phyloP scores from a whole-genome alignment of 2,113 vertebrate species.

The Cynopterus brachyotis region DNA sequence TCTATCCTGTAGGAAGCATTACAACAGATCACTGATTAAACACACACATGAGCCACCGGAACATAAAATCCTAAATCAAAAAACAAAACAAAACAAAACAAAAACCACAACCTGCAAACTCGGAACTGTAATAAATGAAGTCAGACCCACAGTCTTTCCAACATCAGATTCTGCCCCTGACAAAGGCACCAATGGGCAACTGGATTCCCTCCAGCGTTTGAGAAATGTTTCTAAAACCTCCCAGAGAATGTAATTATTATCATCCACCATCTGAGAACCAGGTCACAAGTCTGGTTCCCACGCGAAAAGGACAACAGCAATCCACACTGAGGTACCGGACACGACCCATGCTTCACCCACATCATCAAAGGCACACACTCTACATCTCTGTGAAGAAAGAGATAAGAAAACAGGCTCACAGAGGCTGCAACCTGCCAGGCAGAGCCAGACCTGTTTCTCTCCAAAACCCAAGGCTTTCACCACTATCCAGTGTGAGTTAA shows the following conservation, averaged over 20 bases:
- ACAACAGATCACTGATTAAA: background rate
- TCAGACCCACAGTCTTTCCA: background rate
- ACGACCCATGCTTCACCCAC: background rate
- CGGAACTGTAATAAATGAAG: background rate
- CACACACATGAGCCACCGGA: background rate
- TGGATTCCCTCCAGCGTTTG: background rate
- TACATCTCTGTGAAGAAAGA: background rate
- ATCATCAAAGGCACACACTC: background rate
- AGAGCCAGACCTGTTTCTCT: background rate
- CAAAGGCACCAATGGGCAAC: background rate
- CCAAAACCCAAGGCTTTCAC: background rate
- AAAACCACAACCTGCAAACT: background rate
- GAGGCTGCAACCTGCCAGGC: background rate
- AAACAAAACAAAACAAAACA: background rate
- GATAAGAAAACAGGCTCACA: background rate
- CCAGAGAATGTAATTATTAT: background rate
- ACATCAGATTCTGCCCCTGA: background rate
- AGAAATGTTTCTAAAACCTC: background rate
- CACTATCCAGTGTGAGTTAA: background rate
- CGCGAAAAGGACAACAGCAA: background rate
- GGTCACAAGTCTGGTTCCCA: background rate
- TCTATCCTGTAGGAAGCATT: background rate
- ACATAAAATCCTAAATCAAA: background rate
- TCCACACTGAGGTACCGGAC: background rate
- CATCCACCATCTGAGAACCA: background rate